Conservation (phyloP, 92 coral and sea anemone genomes). For the Virgularia gustaviana region DNA sequence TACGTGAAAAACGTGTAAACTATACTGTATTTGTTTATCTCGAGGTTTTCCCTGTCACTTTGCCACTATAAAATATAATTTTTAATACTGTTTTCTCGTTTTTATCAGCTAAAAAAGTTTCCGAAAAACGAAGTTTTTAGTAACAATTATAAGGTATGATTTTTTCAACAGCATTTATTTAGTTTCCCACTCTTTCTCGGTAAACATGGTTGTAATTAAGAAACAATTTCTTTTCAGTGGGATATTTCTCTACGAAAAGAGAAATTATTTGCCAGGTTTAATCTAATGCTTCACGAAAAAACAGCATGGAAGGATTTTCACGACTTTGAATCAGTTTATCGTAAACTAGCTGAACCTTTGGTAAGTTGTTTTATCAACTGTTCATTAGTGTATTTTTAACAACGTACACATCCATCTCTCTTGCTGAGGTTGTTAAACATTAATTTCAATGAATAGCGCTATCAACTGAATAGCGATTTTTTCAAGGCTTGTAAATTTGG, state of each 20-base stretch:
- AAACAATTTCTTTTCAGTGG: slow-evolving; percentile 60
- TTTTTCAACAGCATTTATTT: too few species aligned
- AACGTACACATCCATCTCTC: not conserved
- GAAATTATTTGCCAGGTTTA: slow-evolving; percentile 67
- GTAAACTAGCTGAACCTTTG: slow-evolving; percentile 82
- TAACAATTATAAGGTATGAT: slow-evolving; percentile 71
- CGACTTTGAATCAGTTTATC: slow-evolving; percentile 79
- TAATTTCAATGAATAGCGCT: too few species aligned
- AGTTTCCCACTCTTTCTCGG: not conserved
- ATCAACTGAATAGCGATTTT: too few species aligned
- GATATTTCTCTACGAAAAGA: slow-evolving; percentile 75
- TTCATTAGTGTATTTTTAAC: not conserved
- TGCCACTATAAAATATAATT: too few species aligned
- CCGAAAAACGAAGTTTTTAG: slow-evolving; percentile 97
- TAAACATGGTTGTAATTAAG: not conserved
- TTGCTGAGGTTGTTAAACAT: too few species aligned
- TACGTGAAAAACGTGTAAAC: too few species aligned
- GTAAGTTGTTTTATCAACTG: slow-evolving; percentile 38
- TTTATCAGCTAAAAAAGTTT: slow-evolving; percentile 80
- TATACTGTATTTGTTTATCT: too few species aligned
- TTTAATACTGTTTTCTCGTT: too few species aligned
- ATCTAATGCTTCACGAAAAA: slow-evolving; percentile 54
- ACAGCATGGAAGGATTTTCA: slow-evolving; percentile 72
- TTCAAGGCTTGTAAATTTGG: too few species aligned
- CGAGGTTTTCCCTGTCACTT: too few species aligned